Evolutionary conservation across 2,888 invertebrate genomes (phyloP).

Genomic region (Aethes cnicana): DNA sequence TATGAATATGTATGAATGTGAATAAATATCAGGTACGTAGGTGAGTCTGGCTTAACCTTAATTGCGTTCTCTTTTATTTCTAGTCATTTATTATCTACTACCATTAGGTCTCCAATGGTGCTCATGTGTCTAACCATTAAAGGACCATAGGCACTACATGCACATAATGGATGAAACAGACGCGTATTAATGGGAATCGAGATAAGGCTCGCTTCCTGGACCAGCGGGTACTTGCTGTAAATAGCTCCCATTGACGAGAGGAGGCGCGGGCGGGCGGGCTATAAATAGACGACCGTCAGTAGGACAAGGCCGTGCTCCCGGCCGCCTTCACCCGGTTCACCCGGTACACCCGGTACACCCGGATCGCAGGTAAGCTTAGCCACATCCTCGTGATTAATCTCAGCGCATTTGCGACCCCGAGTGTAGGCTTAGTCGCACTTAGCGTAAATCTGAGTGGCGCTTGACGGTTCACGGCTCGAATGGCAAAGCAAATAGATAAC

Average conservation of each 20-base stretch:
- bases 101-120: too few species aligned
- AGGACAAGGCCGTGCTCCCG: constrained; percentile 69
- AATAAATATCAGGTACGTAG: too few species aligned
- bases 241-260: constrained; percentile 69
- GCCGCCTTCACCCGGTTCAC: constrained; percentile 57
- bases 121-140: too few species aligned
- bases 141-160: too few species aligned
- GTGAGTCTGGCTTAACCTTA: too few species aligned
- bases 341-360: too few species aligned
- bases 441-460: constrained; percentile 49
- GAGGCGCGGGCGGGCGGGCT: constrained; percentile 53
- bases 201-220: constrained; percentile 38
- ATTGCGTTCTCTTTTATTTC: too few species aligned
- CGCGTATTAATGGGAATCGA: constrained; percentile 16
- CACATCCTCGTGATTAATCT: constrained; percentile 72
- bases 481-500: constrained; percentile 29
- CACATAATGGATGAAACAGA: too few species aligned
- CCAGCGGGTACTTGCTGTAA: constrained; percentile 53
- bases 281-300: constrained; percentile 75
- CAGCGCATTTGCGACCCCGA: constrained; percentile 57
- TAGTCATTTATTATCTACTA: too few species aligned
- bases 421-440: constrained; percentile 57
- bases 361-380: constrained; percentile 57
- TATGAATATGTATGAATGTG: too few species aligned
- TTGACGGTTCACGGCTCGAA: constrained; percentile 39